phyloP scores from a whole-genome alignment of 2,888 invertebrate species.

The Trichogramma evanescens region DNA sequence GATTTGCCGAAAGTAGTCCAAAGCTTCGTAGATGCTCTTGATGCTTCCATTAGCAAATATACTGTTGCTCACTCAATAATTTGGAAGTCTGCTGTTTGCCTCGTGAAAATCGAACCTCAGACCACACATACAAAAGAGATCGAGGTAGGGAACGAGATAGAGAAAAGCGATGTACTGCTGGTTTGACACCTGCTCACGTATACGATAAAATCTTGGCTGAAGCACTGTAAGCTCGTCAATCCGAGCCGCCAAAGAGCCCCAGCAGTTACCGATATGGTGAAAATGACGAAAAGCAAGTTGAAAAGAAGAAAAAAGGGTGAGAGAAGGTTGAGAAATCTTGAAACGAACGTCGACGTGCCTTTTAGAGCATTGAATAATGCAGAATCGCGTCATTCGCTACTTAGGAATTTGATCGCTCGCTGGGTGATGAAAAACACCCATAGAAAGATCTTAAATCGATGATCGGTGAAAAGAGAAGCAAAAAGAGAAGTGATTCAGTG shows the following conservation, averaged over 20 bases:
- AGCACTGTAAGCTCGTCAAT: slow-evolving; percentile 23
- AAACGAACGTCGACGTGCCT: slow-evolving; percentile 17
- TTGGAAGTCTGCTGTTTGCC: slow-evolving; percentile 42
- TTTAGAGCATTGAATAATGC: slow-evolving; percentile 41
- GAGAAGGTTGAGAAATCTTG: neutral
- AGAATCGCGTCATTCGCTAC: slow-evolving; percentile 27
- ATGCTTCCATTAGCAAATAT: slow-evolving; percentile 30
- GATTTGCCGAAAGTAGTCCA: slow-evolving; percentile 31
- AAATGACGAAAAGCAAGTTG: neutral
- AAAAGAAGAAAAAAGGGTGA: neutral
- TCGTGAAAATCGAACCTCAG: neutral
- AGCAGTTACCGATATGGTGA: neutral
- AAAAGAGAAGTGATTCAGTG: too few relatives aligned
- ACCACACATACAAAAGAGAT: neutral
- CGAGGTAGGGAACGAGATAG: slow-evolving; percentile 4
- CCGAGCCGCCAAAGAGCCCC: neutral
- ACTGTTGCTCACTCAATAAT: slow-evolving; percentile 44
- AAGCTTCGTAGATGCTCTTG: neutral
- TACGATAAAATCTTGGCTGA: too few relatives aligned
- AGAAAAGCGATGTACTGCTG: slow-evolving; percentile 22
- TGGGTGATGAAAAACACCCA: slow-evolving; percentile 9
- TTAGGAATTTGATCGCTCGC: slow-evolving; percentile 36
- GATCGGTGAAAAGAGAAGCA: too few relatives aligned
- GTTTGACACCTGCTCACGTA: slow-evolving; percentile 36
- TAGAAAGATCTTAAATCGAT: too few relatives aligned